Evolutionary conservation across 2,888 invertebrate species (phyloP), one percentile per base, ranked within the genome.

Genomic region (Apamea sordens): DNA sequence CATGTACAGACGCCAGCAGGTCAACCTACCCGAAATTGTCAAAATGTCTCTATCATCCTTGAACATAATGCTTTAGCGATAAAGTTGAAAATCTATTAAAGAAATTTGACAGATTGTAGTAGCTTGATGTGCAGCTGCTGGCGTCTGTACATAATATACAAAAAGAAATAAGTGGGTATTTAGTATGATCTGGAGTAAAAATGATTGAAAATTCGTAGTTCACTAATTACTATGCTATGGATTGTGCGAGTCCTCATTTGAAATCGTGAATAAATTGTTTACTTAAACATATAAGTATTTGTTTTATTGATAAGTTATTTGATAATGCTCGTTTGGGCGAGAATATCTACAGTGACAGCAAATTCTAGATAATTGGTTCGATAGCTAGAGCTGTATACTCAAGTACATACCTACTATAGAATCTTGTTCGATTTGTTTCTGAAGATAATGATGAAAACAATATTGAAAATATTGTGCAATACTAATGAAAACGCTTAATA

Each of bases 341-440:
- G 13, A 50, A 53, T 28, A 73, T 11, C 18, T n/a, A 18, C 36
- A 64, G 11, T 50, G 28, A 41, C 74, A 44, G 24, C 0, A 18
- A 44, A 44, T 56, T 56, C 70, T 53, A 70, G 53, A 74, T 74
- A 41, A 70, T 28, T 41, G 11, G 18, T 7, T 28, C 6, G 28
- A 74, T 53, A 69, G 15, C 21, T n/a, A 63, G 3, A 63, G 8
- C 4, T 32, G 63, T 63, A 3, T 32, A 63, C 18, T 8, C 2
- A 32, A 15, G 2, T 63, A 63, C 8, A 15, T 44, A 47, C 2
- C 4, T 36, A 50, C 24, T 13, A 5, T 47, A 68, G 7, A 73
- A 73, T n/a, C 7, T 36, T 18, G 18, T 65, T 65, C 47, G 24
- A 65, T 47, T 50, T 32, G 32, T 65, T 64, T 73, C 65, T 73